Evolutionary conservation across 2,888 invertebrate species (phyloP).

Genomic region (Rotaria macrura): DNA sequence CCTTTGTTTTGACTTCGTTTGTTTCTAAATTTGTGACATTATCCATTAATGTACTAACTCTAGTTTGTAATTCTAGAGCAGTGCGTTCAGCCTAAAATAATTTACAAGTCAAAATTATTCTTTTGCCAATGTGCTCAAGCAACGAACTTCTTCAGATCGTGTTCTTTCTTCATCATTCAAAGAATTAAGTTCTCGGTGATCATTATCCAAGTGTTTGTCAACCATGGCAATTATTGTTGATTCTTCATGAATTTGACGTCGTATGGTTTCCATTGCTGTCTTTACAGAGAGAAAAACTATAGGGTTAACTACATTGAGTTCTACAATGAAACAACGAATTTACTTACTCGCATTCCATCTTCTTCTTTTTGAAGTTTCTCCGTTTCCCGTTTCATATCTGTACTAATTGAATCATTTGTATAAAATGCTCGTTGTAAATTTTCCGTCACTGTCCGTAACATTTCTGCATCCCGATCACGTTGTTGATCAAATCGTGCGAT

Average conservation of each 20-base stretch:
- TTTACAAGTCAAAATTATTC: background rate
- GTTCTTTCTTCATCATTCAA: background rate
- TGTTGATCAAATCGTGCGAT: background rate
- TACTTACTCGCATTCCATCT: background rate
- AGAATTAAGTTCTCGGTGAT: background rate
- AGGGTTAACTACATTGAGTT: too few species aligned
- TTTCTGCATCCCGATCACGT: background rate
- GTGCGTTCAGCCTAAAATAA: background rate
- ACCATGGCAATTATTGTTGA: background rate
- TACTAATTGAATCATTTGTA: background rate
- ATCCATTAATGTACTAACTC: background rate
- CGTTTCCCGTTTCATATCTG: constrained; percentile 14
- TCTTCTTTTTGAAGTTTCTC: background rate
- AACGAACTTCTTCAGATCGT: background rate
- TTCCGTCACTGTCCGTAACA: background rate
- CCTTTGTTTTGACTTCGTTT: background rate
- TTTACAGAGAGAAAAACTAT: too few species aligned
- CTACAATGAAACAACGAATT: too few species aligned
- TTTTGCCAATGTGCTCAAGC: too few species aligned
- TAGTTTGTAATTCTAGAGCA: background rate
- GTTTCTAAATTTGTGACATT: background rate
- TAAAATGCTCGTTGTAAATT: constrained; percentile 2
- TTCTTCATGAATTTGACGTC: constrained; percentile 8
- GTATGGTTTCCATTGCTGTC: background rate
- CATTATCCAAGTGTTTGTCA: background rate